A percentile compares a stretch with the other conserved stretches of the same genome.
Conservation (phyloP, 2,113 vertebrate species). For the Tonatia bakeri region DNA sequence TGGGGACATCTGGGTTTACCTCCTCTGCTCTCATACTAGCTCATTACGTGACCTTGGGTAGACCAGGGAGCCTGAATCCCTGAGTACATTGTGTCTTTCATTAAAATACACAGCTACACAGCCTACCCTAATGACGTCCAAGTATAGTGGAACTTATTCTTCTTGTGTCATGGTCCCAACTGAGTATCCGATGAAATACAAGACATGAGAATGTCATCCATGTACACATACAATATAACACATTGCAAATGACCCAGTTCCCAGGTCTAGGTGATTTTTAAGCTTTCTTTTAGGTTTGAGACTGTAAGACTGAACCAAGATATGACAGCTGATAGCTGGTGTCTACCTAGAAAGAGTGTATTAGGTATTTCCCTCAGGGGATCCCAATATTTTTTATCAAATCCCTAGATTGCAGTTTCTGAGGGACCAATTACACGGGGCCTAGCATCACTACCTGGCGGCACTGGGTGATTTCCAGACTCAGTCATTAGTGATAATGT, state of each 20-base stretch:
- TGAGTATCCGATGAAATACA: slow-evolving; percentile 50
- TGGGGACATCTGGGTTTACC: background rate
- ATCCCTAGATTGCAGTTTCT: slow-evolving; percentile 64
- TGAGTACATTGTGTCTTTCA: background rate
- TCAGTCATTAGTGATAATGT: slow-evolving; percentile 56
- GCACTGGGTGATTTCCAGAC: slow-evolving; percentile 63
- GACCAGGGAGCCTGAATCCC: background rate
- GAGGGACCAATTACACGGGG: slow-evolving; percentile 69
- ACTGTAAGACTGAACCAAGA: slow-evolving; percentile 21
- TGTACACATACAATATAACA: background rate
- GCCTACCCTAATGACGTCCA: background rate
- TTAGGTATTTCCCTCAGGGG: slow-evolving; percentile 27
- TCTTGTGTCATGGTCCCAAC: slow-evolving; percentile 17
- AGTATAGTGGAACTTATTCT: background rate
- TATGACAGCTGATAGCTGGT: background rate
- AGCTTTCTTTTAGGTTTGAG: slow-evolving; percentile 10
- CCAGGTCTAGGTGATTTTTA: background rate
- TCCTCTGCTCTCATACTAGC: background rate
- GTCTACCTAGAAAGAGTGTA: slow-evolving; percentile 61
- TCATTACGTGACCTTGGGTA: background rate
- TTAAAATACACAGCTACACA: background rate
- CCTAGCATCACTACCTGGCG: slow-evolving; percentile 53
- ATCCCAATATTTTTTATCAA: slow-evolving; percentile 5
- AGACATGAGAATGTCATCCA: background rate
- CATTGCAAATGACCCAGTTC: background rate